Conservation (phyloP, 2,888 invertebrate genomes). For the Phasia obesa region DNA sequence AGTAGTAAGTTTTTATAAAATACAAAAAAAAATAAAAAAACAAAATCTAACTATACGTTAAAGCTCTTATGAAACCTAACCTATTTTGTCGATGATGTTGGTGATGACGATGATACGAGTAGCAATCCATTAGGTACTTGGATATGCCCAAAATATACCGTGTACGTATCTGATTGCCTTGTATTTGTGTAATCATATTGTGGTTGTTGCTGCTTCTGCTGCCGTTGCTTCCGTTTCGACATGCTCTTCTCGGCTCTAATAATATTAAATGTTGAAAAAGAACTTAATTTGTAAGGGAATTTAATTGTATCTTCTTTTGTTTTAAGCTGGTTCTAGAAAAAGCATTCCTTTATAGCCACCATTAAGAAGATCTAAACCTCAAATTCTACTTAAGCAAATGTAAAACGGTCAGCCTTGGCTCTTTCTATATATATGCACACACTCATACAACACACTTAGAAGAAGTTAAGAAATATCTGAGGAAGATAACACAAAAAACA, state of each 20-base stretch:
- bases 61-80: slow-evolving; percentile 31
- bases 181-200: slow-evolving; percentile 26
- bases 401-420: slow-evolving; percentile 43
- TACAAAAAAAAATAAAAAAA: slow-evolving; percentile 2
- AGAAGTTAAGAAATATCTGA: slow-evolving; percentile 33
- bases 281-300: slow-evolving; percentile 60
- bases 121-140: slow-evolving; percentile 60
- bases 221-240: slow-evolving; percentile 65
- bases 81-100: slow-evolving; percentile 34
- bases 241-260: slow-evolving; percentile 44
- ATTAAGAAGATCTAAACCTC: slow-evolving; percentile 44
- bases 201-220: slow-evolving; percentile 48
- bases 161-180: slow-evolving; percentile 43
- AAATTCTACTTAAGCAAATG: slow-evolving; percentile 33
- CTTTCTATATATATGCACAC: too few relatives aligned
- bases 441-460: not conserved
- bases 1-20: slow-evolving; percentile 37
- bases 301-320: slow-evolving; percentile 53
- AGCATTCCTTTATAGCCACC: slow-evolving; percentile 36
- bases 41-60: not conserved
- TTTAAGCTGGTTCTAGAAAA: slow-evolving; percentile 48
- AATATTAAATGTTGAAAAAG: slow-evolving; percentile 43
- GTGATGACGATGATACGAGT: slow-evolving; percentile 54
- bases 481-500: slow-evolving; percentile 30
- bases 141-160: slow-evolving; percentile 58